Conservation (phyloP, 2,888 invertebrate genomes). For the Elaeidobius kamerunicus region DNA sequence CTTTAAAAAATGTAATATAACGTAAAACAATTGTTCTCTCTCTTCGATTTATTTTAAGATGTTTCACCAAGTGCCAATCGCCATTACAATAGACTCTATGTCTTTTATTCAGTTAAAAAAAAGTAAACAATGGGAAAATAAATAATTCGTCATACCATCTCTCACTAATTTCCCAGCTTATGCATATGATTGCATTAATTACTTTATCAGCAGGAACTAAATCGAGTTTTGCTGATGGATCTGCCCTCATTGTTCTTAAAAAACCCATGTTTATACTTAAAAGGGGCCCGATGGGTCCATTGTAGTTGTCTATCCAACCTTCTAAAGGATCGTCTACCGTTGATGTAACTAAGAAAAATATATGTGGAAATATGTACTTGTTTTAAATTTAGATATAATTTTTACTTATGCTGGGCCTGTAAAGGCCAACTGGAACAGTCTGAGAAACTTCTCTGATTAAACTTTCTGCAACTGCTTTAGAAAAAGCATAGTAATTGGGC, state of each 20-base stretch:
- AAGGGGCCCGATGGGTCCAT: background rate
- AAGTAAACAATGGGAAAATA: too few species aligned
- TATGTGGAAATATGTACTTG: too few species aligned
- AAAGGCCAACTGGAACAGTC: background rate
- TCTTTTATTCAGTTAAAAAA: too few species aligned
- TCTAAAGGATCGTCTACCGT: background rate
- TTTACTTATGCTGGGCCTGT: background rate
- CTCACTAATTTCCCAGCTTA: background rate
- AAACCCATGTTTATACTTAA: background rate
- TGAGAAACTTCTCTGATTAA: background rate
- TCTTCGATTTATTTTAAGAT: too few species aligned
- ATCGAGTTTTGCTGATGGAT: background rate
- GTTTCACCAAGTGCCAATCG: too few species aligned
- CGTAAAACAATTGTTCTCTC: too few species aligned
- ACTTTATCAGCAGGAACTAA: background rate
- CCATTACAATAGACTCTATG: too few species aligned
- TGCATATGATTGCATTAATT: background rate
- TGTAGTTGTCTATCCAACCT: background rate
- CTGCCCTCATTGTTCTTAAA: background rate
- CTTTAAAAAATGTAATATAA: too few species aligned
- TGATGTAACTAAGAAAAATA: slow-evolving; percentile 3
- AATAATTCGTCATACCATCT: too few species aligned
- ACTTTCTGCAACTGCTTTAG: background rate
- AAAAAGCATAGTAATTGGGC: background rate
- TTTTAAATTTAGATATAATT: too few species aligned